A percentile compares a stretch with the other conserved stretches of the same genome.
These are phyloP conservation scores for Amphiprion clarkii DNA, from an alignment of 2,797 vertebrate species.

Conservation along the genomic window DNA sequence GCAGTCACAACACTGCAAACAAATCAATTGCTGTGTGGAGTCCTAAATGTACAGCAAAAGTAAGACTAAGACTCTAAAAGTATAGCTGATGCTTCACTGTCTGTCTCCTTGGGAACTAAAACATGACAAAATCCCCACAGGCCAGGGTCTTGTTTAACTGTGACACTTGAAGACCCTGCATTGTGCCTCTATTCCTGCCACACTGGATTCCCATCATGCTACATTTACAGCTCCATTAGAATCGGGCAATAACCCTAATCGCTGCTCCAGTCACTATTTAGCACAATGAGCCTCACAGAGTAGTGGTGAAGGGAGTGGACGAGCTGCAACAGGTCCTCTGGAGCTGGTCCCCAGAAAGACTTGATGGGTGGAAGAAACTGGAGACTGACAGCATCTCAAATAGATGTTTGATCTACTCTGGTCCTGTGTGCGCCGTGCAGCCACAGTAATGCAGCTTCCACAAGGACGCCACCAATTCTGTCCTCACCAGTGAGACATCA, in stretches of 20 bases:
- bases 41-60: neutral
- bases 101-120: conserved; percentile 13
- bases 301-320: conserved; percentile 14
- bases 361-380: conserved; percentile 8
- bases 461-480: conserved; percentile 21
- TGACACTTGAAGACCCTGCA: conserved; percentile 30
- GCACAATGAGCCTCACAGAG: conserved; percentile 38
- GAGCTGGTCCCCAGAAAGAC: conserved; percentile 24
- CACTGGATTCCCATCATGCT: conserved; percentile 51
- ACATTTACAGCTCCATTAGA: conserved; percentile 29
- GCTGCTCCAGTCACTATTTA: conserved; percentile 44
- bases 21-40: neutral
- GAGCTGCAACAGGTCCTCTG: conserved; percentile 30
- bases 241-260: conserved; percentile 44
- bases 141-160: conserved; percentile 44
- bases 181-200: conserved; percentile 49
- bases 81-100: conserved; percentile 4
- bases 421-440: conserved; percentile 3
- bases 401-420: conserved; percentile 13
- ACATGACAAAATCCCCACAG: conserved; percentile 43
- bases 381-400: conserved; percentile 21
- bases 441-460: conserved; percentile 19
- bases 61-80: neutral
- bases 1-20: neutral
- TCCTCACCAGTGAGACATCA: conserved; percentile 31